Evolutionary conservation across 2,888 invertebrate species (phyloP).

Genomic region (Idaea dimidiata): DNA sequence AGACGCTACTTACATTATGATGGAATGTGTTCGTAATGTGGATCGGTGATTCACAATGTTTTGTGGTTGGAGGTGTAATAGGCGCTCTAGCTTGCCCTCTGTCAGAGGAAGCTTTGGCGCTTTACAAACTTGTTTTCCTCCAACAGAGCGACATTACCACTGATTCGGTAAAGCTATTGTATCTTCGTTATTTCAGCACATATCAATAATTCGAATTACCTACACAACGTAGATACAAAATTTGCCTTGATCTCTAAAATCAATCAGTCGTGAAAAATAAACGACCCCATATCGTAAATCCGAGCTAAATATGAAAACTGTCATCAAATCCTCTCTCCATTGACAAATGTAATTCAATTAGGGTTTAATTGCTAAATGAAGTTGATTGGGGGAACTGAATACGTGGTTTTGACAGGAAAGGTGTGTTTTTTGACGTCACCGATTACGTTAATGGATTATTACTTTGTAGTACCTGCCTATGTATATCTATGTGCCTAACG

Average conservation of each 20-base stretch:
- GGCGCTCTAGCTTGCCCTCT: no score
- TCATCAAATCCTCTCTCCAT: conserved; percentile 34
- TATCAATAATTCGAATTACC: not conserved
- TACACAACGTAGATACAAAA: not conserved
- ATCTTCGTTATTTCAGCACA: not conserved
- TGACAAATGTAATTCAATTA: conserved; percentile 78
- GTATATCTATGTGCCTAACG: not conserved
- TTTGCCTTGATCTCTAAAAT: not conserved
- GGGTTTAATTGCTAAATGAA: conserved; percentile 77
- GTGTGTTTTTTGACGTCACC: conserved; percentile 51
- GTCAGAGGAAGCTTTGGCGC: no score
- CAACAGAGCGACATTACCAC: no score
- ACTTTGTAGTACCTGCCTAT: not conserved
- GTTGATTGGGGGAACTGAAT: conserved; percentile 68
- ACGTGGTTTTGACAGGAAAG: conserved; percentile 66
- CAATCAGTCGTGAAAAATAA: not conserved
- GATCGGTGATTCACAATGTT: no score
- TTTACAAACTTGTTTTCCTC: no score
- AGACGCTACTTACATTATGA: no score
- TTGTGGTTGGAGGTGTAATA: no score
- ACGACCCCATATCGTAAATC: not conserved
- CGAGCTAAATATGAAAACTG: not conserved
- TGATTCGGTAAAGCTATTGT: not conserved
- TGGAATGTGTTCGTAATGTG: no score
- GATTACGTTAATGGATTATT: conserved; percentile 46